These are phyloP conservation scores for Mimachlamys varia DNA, from an alignment of 2,888 invertebrate species.

Conservation along the genomic window DNA sequence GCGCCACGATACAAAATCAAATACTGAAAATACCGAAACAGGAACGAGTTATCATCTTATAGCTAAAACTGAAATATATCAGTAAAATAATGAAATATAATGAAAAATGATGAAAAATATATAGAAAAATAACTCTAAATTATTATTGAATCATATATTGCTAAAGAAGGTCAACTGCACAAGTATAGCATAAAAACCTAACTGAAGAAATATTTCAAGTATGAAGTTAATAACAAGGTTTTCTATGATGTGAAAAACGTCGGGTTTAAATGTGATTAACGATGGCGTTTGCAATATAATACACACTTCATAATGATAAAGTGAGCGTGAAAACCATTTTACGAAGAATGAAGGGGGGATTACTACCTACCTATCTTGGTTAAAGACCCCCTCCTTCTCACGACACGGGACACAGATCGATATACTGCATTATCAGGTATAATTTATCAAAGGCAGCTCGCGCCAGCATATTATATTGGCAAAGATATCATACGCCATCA, in stretches of 20 bases:
- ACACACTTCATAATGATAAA: neutral
- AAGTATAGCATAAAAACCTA: too few species aligned
- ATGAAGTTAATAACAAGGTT: too few species aligned
- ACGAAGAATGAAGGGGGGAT: constrained; percentile 2
- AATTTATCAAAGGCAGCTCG: neutral
- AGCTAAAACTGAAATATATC: too few species aligned
- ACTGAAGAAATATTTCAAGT: too few species aligned
- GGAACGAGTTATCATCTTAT: too few species aligned
- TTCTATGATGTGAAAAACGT: neutral
- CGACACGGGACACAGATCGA: constrained; percentile 11
- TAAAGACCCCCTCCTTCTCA: constrained; percentile 23
- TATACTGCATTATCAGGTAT: neutral
- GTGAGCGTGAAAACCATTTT: constrained; percentile 8
- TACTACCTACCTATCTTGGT: neutral
- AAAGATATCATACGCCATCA: neutral
- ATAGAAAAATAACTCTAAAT: too few species aligned
- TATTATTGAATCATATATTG: too few species aligned
- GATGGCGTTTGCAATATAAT: neutral
- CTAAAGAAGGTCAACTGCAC: too few species aligned
- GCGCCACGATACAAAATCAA: too few species aligned
- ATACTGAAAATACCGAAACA: too few species aligned
- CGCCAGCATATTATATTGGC: neutral
- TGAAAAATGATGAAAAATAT: too few species aligned
- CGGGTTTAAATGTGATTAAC: neutral
- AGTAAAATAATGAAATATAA: too few species aligned